phyloP scores from a whole-genome alignment of 2,113 vertebrate genomes.

The Perca fluviatilis region DNA sequence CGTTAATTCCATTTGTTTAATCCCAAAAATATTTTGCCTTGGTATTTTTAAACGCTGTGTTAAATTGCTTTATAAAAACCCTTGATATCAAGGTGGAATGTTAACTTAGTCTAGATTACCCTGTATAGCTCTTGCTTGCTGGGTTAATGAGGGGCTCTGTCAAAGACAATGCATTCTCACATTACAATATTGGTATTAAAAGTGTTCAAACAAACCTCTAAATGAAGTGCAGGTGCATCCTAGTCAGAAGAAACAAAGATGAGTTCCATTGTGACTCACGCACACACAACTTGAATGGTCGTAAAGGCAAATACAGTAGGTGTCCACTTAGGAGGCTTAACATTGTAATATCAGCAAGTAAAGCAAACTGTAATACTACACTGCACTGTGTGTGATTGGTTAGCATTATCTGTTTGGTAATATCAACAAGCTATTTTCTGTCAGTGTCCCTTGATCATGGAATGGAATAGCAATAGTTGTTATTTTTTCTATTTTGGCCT shows the following conservation, averaged over 20 bases:
- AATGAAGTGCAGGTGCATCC: slow-evolving; percentile 68
- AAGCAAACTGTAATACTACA: slow-evolving; percentile 53
- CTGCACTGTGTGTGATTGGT: slow-evolving; percentile 8
- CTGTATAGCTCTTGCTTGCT: neutral
- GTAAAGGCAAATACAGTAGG: slow-evolving; percentile 2
- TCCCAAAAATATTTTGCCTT: neutral
- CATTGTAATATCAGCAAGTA: slow-evolving; percentile 28
- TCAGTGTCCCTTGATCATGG: neutral
- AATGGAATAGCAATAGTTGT: neutral
- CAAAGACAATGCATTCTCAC: slow-evolving; percentile 36
- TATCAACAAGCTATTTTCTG: neutral
- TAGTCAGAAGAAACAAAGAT: slow-evolving; percentile 48
- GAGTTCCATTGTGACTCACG: slow-evolving; percentile 22
- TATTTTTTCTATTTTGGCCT: neutral
- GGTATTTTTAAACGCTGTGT: slow-evolving; percentile 1
- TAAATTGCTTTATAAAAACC: neutral
- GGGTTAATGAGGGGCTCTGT: slow-evolving; percentile 13
- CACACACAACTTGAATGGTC: slow-evolving; percentile 67
- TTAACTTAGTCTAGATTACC: neutral
- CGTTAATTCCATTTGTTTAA: neutral
- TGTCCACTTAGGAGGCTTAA: slow-evolving; percentile 31
- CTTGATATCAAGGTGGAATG: neutral
- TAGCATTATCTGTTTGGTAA: neutral
- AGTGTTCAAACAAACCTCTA: slow-evolving; percentile 66
- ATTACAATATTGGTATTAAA: slow-evolving; percentile 32